Conservation (phyloP, 2,797 vertebrate genomes). For the Morelia viridis region DNA sequence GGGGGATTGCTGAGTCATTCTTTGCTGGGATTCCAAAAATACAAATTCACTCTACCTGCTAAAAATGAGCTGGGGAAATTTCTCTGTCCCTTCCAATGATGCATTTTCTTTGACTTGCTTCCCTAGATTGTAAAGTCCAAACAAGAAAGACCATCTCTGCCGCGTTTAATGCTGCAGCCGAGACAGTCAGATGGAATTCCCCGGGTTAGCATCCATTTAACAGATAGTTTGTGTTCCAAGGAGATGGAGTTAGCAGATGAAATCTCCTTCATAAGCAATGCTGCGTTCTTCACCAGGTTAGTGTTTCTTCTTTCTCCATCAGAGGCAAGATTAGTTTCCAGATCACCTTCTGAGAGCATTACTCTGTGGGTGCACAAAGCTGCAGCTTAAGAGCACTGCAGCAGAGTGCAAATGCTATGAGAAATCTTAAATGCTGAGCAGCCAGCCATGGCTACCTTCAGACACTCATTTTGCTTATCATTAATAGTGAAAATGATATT, state of each 20-base stretch:
- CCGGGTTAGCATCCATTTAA: constrained; percentile 58
- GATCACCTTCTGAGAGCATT: not conserved
- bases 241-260: constrained; percentile 69
- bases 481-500: not conserved
- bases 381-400: constrained; percentile 11
- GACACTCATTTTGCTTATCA: not conserved
- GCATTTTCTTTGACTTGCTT: constrained; percentile 33
- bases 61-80: constrained; percentile 31
- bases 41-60: constrained; percentile 18
- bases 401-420: not conserved
- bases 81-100: constrained; percentile 13
- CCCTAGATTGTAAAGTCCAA: constrained; percentile 76
- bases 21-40: constrained; percentile 33
- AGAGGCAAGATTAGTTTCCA: not conserved
- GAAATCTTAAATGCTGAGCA: not conserved
- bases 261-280: constrained; percentile 61
- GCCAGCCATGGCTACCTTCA: not conserved
- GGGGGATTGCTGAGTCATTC: constrained; percentile 24
- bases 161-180: constrained; percentile 64
- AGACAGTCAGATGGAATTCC: constrained; percentile 63
- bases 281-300: constrained; percentile 78
- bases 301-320: constrained; percentile 52
- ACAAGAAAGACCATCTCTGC: constrained; percentile 49
- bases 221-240: constrained; percentile 59
- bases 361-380: not conserved